phyloP scores from a whole-genome alignment of 2,888 invertebrate genomes.

The Drosophila macrospina region DNA sequence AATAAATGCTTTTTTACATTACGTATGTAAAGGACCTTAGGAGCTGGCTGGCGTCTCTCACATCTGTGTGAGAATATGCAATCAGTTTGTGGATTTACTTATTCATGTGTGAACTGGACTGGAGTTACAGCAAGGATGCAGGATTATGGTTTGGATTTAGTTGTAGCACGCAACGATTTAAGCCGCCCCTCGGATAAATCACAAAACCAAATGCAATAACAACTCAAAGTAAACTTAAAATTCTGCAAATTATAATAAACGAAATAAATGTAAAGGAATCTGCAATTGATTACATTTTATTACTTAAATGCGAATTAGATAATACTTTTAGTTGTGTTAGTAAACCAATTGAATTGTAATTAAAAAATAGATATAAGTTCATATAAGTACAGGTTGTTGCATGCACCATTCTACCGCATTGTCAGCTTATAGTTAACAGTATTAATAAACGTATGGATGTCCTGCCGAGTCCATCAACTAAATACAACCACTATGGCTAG shows the following conservation, averaged over 20 bases:
- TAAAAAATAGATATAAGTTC: conserved; percentile 23
- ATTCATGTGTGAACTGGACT: conserved; percentile 56
- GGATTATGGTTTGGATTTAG: conserved; percentile 10
- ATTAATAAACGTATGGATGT: conserved; percentile 15
- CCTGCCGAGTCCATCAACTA: conserved; percentile 40
- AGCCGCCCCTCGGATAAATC: background rate
- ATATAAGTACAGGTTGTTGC: conserved; percentile 18
- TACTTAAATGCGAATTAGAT: conserved; percentile 16
- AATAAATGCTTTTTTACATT: conserved; percentile 41
- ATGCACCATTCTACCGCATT: conserved; percentile 44
- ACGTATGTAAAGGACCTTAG: conserved; percentile 52
- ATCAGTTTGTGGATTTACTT: conserved; percentile 52
- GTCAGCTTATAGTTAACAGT: conserved; percentile 9
- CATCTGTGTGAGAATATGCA: conserved; percentile 20
- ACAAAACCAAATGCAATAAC: background rate
- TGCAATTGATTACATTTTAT: conserved; percentile 13
- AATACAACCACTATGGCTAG: conserved; percentile 23
- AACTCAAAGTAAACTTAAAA: conserved; percentile 6
- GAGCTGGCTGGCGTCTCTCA: background rate
- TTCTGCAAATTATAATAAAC: background rate
- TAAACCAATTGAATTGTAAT: conserved; percentile 26
- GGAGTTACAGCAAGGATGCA: conserved; percentile 15
- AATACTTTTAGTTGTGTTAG: conserved; percentile 35
- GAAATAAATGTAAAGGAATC: background rate
- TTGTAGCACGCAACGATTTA: conserved; percentile 12